Evolutionary conservation across 2,888 invertebrate species (phyloP), one percentile per base, ranked within the genome.

Genomic region (Galerucella pusilla): DNA sequence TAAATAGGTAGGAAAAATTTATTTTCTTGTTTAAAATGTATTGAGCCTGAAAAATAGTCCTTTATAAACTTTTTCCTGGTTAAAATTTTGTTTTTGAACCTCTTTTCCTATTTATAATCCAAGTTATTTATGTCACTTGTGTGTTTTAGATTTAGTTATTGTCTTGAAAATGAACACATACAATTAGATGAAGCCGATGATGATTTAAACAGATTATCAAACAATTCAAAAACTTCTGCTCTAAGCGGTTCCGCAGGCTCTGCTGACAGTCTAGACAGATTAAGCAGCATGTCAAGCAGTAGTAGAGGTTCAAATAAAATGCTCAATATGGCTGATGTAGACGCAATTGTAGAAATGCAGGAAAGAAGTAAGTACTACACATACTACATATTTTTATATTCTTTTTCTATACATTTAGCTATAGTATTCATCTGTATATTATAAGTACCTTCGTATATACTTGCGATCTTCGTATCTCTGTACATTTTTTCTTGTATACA

Each of bases 361-460:
- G 87, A 87, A 79, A 81, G 85, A 83, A 85, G 87, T 87, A 82
- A 85, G 85, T 83, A 49, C 14, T 2, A 49, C 49, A 49, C 4
- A 49, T 12, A 57, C 20, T 57, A 57, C 57, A 57, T 57, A 46
- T 46, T 42, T 20, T 81, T 81, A 77, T 85, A 96, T 82, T 94
- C 92, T 82, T 92, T 93, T 84, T 93, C 91, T 68, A 99, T 90
- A 69, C 92, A 89, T 88, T 98, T 98, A 71, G 98, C 98, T 84
- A 99, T 98, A 0, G 99, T 99, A 83, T 94, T 97, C 68, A 99
- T 89, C 86, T 99, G 98, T 90, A 99, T 98, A 85, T 99, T 99
- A 82, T 95, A 95, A 16, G 99, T 98, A 74, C 99, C 99, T 88
- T 99, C 98, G 85, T 99, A 99, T 84, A 99, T 88, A 76, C 97